Base-by-base conservation (phyloP, 2,888 invertebrate genomes). In the Fabriciana adippe region DNA sequence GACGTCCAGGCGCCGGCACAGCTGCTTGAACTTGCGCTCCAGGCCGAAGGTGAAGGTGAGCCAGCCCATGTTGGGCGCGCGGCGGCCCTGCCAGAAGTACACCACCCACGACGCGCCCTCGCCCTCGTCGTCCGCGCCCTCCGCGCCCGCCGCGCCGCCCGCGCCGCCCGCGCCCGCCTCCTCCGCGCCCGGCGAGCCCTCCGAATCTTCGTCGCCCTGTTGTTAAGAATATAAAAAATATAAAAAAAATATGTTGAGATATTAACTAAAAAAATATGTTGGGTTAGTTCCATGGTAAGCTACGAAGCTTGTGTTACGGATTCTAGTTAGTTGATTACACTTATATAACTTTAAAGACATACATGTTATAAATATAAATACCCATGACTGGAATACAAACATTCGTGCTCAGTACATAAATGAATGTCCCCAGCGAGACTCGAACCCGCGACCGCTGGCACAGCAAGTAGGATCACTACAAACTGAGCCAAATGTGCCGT, bases 31-130 rank as follows among this genome's bases (percentile, higher is more conserved):
- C 82, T 92, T 92, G 63, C 90, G 75, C 81, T 92, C 92, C 15
- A 92, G 93, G 79, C 98, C 98, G 90, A 99, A 99, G 0, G 99
- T 99, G 90, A 99, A 99, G 0, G 98, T 99, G 0, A 99, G 94
- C 99, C 99, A 99, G 68, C 99, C 99, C 99, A 99, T 99, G 90
- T 99, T 99, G 71, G 97, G 96, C 3, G 99, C 99, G 81, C 98
- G 97, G 63, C 97, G 93, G 0, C 99, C 99, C 91, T 99, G 99
- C 99, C 99, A 99, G 93, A 99, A 99, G 90, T 99, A 99, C n/a
- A 99, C 99, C 59, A 99, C 97, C 92, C 98, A 99, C 14, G 91
- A 90, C 2, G 92, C 94, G 5, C 94, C 91, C 15, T 93, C 94
- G 3, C 88, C 92, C 48, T 93, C 94, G 1, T 93, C 92, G 6